Evolutionary conservation across 2,888 invertebrate genomes (phyloP).

Genomic region (Aspidiotus rigidus): DNA sequence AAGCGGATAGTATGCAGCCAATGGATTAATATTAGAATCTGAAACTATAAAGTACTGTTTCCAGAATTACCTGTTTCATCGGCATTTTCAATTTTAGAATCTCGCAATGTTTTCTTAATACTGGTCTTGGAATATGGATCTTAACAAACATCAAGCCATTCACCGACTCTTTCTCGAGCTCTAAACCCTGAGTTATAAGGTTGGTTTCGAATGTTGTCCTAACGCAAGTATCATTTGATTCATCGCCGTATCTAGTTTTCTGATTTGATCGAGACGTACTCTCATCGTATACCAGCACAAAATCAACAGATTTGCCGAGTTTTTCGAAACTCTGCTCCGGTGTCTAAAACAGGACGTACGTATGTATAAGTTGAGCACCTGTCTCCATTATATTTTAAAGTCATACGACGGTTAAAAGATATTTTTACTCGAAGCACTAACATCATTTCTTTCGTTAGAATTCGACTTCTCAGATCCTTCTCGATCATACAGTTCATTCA

Average conservation of each 20-base stretch:
- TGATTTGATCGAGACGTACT: neutral
- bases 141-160: constrained; percentile 53
- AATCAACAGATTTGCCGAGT: constrained; percentile 18
- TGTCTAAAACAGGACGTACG: neutral
- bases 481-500: constrained; percentile 11
- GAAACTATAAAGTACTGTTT: no score
- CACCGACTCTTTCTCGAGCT: constrained; percentile 35
- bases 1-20: no score
- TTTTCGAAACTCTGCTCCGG: constrained; percentile 1
- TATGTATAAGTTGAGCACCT: no score
- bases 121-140: constrained; percentile 75
- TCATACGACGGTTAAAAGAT: no score
- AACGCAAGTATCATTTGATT: constrained; percentile 27
- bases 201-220: constrained; percentile 35
- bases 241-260: constrained; percentile 22
- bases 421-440: no score
- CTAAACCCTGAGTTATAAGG: constrained; percentile 35
- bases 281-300: constrained; percentile 24
- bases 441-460: no score
- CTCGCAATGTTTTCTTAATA: constrained; percentile 78
- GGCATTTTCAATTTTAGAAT: constrained; percentile 86
- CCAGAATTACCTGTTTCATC: constrained; percentile 54
- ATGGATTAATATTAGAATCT: no score
- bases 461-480: no score
- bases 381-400: no score